Base-by-base conservation (phyloP, 2,888 invertebrate species). In the Sesia bembeciformis region DNA sequence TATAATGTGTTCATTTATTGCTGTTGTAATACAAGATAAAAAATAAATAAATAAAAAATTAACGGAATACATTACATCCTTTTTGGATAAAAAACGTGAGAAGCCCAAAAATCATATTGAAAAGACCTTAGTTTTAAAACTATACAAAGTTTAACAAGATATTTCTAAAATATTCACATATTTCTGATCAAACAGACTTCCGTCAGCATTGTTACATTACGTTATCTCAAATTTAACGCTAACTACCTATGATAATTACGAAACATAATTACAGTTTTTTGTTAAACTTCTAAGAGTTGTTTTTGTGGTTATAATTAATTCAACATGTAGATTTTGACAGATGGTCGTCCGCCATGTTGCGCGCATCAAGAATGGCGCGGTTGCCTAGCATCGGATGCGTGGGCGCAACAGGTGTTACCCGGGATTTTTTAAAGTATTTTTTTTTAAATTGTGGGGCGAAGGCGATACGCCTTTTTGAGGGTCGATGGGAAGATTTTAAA, bases 301-400 rank as follows among this genome's bases (percentile, higher is more conserved):
- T 49, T 52, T 53, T 59, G 56, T 56, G 7, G 49, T 55, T 43
- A 60, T 69, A 68, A 70, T 74, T 72, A 72, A 72, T 72, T 63
- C 68, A 61, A 68, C 76, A 77, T 78, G 74, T 78, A 70, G 76
- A 78, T 81, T 85, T 84, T 83, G 85, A 86, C 88, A 88, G 84
- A 86, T 87, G 88, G 84, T 62, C 56, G 60, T 42, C 68, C 60
- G 76, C 79, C 78, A 82, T 80, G 60, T 72, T 74, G 64, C 40
- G 66, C 58, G 67, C 55, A 52, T 61, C 57, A 72, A 81, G 81
- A 73, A 82, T 80, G 81, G 77, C 74, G 80, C 56, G 58, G 72
- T 73, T 64, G 67, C 75, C 62, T 69, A 67, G 74, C 81, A 71
- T 74, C 84, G 79, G 78, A 77, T 82, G 85, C 81, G 84, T 74